Conservation (phyloP, 2,797 vertebrate genomes). For the Dromococcyx pavoninus region DNA sequence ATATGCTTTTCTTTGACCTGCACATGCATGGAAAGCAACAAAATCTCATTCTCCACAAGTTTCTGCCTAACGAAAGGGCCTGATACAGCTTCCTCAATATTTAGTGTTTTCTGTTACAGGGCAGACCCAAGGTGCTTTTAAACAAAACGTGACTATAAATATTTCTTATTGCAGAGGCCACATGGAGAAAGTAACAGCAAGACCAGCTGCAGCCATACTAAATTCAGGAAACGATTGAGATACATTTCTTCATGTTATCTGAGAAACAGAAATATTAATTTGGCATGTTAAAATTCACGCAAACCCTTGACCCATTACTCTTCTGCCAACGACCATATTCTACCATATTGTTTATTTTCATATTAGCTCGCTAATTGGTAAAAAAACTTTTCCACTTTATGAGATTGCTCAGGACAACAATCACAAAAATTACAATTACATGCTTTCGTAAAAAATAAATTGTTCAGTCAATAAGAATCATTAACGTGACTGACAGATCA, state of each 20-base stretch:
- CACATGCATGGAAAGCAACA: not conserved
- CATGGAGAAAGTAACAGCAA: not conserved
- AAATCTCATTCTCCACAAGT: not conserved
- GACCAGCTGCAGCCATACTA: not conserved
- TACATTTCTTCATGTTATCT: not conserved
- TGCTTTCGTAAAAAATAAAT: not conserved
- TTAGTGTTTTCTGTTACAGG: not conserved
- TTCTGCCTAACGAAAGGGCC: not conserved
- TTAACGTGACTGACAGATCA: not conserved
- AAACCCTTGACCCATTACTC: not conserved
- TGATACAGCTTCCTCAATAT: not conserved
- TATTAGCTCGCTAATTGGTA: not conserved
- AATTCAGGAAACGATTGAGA: not conserved
- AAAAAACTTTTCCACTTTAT: not conserved
- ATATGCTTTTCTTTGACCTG: not conserved
- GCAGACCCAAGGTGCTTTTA: not conserved
- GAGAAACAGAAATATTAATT: not conserved
- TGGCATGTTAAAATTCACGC: conserved; percentile 30
- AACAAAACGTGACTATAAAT: not conserved
- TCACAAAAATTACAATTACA: not conserved
- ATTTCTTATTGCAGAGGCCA: not conserved
- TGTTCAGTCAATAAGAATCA: not conserved
- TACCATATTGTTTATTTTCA: not conserved
- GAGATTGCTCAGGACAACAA: not conserved
- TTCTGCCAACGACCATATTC: not conserved